These are phyloP conservation scores for Myrmophylax atrothorax DNA, from an alignment of 2,113 vertebrate genomes.

Conservation along the genomic window DNA sequence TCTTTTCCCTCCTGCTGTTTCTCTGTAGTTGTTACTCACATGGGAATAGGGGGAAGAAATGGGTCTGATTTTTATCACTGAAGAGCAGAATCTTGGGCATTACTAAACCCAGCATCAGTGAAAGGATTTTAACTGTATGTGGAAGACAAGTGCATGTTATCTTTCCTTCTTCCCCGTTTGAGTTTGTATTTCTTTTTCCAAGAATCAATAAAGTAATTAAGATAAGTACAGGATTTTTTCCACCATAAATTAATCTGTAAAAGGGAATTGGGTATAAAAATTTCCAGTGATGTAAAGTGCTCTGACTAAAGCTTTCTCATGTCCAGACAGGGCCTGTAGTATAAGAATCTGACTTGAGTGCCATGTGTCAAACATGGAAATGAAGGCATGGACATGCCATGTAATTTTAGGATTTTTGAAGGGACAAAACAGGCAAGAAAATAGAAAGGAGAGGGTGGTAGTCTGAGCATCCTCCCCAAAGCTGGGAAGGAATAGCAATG, in stretches of 20 bases:
- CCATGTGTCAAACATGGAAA: not conserved
- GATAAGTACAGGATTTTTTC: not conserved
- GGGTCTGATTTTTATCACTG: not conserved
- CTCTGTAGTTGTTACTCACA: not conserved
- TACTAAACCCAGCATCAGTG: not conserved
- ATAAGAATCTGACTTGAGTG: not conserved
- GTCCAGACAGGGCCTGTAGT: not conserved
- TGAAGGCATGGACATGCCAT: not conserved
- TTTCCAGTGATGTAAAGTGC: not conserved
- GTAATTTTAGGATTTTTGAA: not conserved
- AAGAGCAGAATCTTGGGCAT: not conserved
- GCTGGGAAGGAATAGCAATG: not conserved
- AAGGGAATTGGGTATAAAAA: not conserved
- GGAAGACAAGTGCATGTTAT: not conserved
- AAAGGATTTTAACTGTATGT: not conserved
- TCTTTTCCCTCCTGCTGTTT: not conserved
- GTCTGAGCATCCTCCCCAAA: not conserved
- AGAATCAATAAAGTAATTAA: not conserved
- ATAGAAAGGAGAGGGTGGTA: not conserved
- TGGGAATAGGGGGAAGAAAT: not conserved
- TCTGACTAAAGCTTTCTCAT: not conserved
- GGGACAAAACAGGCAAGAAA: not conserved
- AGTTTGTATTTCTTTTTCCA: not conserved
- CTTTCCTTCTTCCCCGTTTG: not conserved
- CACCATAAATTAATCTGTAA: not conserved